phyloP scores from a whole-genome alignment of 2,888 invertebrate species.

The Caenorhabditis doughertyi region DNA sequence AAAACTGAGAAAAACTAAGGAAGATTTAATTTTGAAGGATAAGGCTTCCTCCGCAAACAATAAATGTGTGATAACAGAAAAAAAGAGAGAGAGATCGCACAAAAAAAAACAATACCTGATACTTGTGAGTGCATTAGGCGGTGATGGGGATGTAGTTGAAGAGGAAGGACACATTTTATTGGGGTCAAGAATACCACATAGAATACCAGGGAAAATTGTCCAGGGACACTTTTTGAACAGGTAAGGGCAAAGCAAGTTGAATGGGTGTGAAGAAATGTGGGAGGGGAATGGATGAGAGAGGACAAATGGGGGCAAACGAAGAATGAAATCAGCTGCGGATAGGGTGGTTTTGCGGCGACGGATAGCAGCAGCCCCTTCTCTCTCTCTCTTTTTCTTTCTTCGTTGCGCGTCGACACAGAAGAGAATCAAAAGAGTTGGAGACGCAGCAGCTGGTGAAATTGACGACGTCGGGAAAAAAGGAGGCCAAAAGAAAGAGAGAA shows the following conservation, averaged over 20 bases:
- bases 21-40: neutral
- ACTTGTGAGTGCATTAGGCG: conserved; percentile 50
- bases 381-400: no score
- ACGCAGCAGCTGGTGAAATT: conserved; percentile 44
- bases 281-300: neutral
- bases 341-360: conserved; percentile 57
- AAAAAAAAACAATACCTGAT: conserved; percentile 47
- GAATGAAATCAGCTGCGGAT: conserved; percentile 63
- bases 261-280: conserved; percentile 36
- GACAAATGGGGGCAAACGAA: conserved; percentile 43
- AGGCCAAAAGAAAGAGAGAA: conserved; percentile 1
- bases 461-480: conserved; percentile 51
- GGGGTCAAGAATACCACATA: neutral
- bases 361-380: conserved; percentile 32
- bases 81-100: neutral
- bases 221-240: conserved; percentile 29
- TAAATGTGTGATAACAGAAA: conserved; percentile 10
- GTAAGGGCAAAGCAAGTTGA: conserved; percentile 16
- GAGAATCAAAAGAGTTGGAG: conserved; percentile 34
- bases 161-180: conserved; percentile 47
- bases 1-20: neutral
- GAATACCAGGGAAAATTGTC: neutral
- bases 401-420: conserved; percentile 50
- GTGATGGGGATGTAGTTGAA: conserved; percentile 2
- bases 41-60: neutral